phyloP scores from a whole-genome alignment of 2,888 invertebrate species.

The Erebia palarica region DNA sequence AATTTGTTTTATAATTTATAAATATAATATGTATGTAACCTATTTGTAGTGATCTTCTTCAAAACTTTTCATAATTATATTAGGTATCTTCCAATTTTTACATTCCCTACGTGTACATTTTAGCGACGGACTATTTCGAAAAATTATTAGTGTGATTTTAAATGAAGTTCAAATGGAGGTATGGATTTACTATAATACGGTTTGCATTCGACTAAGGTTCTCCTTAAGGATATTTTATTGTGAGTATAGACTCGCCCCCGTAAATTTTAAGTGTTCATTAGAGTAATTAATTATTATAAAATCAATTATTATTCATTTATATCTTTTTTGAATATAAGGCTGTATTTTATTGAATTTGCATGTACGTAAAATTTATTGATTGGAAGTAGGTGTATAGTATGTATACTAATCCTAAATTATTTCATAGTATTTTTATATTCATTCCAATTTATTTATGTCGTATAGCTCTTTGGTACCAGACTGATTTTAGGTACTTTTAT shows the following conservation, averaged over 20 bases:
- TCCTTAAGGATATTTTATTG: conserved; percentile 64
- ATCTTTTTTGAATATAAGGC: conserved; percentile 69
- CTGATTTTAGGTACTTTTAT: conserved; percentile 82
- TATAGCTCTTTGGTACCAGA: conserved; percentile 80
- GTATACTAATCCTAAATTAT: conserved; percentile 74
- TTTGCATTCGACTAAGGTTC: conserved; percentile 59
- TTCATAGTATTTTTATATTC: conserved; percentile 82
- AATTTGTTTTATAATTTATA: conserved; percentile 57
- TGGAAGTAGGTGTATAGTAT: conserved; percentile 62
- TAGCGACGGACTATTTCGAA: conserved; percentile 47
- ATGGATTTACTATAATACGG: conserved; percentile 57
- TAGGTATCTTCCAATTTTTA: conserved; percentile 72
- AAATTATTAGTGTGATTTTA: conserved; percentile 64
- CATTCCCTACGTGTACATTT: conserved; percentile 69
- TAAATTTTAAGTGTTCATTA: conserved; percentile 80
- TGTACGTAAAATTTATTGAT: conserved; percentile 67
- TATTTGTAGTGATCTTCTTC: conserved; percentile 39
- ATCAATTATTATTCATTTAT: conserved; percentile 67
- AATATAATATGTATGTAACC: conserved; percentile 40
- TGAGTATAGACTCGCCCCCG: conserved; percentile 65
- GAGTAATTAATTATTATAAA: conserved; percentile 73
- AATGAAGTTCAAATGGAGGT: conserved; percentile 71
- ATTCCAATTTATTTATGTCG: conserved; percentile 75
- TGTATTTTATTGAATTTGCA: conserved; percentile 72
- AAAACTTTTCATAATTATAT: conserved; percentile 29